Conservation (phyloP, 2,797 vertebrate genomes). For the Cacajao melanocephalus region DNA sequence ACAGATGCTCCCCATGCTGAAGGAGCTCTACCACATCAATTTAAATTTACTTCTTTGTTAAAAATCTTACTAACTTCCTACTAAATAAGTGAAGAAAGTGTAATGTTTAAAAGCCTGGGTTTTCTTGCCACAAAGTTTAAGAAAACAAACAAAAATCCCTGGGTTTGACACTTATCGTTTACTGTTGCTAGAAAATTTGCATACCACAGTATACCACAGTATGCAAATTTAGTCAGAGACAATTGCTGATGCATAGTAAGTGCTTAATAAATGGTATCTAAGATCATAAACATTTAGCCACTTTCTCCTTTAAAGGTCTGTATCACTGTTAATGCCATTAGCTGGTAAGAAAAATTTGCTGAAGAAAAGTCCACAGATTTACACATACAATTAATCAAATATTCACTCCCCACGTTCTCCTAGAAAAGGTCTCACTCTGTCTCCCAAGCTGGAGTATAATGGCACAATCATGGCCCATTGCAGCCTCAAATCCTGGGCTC, state of each 20-base stretch:
- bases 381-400: background rate
- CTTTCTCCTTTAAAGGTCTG: background rate
- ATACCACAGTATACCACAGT: background rate
- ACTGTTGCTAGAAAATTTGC: background rate
- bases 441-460: background rate
- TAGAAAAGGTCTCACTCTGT: background rate
- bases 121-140: background rate
- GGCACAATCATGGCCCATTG: background rate
- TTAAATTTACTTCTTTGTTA: slow-evolving; percentile 12
- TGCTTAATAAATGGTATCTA: background rate
- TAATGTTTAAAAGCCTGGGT: background rate
- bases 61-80: background rate
- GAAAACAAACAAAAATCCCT: background rate
- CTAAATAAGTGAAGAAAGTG: background rate
- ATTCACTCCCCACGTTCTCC: background rate
- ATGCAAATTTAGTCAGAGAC: background rate
- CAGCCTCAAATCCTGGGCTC: background rate
- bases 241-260: background rate
- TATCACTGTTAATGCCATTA: background rate
- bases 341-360: background rate
- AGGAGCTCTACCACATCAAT: background rate
- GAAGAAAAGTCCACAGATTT: background rate
- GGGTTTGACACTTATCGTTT: background rate
- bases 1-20: background rate
- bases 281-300: background rate